These are phyloP conservation scores for Microctonus brassicae DNA, from an alignment of 2,888 invertebrate genomes.

Conservation along the genomic window DNA sequence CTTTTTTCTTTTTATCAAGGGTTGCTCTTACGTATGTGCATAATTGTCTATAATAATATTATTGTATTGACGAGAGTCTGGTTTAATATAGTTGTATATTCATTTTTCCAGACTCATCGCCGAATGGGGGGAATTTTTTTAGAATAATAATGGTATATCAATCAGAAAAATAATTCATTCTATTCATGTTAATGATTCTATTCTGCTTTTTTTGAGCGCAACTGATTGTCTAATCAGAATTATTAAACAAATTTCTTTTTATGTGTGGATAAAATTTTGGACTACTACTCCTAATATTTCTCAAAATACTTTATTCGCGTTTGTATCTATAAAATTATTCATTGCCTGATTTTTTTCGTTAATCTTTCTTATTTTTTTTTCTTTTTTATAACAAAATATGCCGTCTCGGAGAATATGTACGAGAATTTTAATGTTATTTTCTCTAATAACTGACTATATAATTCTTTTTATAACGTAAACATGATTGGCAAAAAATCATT, in stretches of 20 bases:
- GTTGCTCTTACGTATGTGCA: neutral
- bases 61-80: neutral
- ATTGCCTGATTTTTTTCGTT: no score
- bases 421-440: neutral
- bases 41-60: constrained; percentile 7
- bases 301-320: neutral
- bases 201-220: neutral
- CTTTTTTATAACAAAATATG: neutral
- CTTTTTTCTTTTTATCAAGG: neutral
- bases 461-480: neutral
- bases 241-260: no score
- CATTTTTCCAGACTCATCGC: neutral
- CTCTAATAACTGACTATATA: neutral
- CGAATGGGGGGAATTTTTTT: neutral
- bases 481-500: neutral
- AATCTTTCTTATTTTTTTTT: no score
- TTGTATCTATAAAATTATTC: neutral
- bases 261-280: no score
- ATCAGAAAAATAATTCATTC: neutral
- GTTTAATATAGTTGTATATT: neutral
- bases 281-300: neutral
- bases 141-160: neutral
- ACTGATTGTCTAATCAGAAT: no score
- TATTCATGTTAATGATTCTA: neutral
- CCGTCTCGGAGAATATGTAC: neutral